Base-by-base conservation (phyloP, 64 coral and sea anemone species). In the Dendrophyllia cribrosa region DNA sequence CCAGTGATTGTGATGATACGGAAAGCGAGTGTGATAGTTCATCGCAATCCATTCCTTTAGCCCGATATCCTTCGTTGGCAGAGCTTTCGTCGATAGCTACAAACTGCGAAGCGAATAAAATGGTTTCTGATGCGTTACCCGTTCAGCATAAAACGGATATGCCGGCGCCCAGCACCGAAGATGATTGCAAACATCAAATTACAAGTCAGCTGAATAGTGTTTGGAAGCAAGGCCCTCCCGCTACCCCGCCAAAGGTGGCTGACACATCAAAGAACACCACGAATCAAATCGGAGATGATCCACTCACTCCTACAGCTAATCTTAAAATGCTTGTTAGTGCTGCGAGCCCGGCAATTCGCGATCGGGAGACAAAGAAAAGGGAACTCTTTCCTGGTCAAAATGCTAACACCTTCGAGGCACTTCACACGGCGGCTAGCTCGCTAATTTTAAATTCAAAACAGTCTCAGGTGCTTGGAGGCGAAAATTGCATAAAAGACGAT, bases 251-350 rank as follows among this genome's bases (percentile, higher is more conserved):
- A 23, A 98, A 98, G 51, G 58, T 59, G 3, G 89, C 53, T 52
- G 56, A 59, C 20, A 68, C 95, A 47, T 25, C 81, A 62, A 97
- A 92, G 15, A 86, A 58, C 81, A 51, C 70, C 20, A 76, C 71
- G 63, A 83, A 95, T 67, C 70, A 83, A 13, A 91, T 51, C 22
- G 43, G 61, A 3, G 96, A 98, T 44, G 96, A 98, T 60, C 96
- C 96, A 24, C 70, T 98, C 46, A 98, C 96, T 88, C 96, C 96
- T 58, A 95, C 93, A 19, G 96, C 96, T 60, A 98, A 98, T 89
- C 89, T 98, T 51, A 98, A 98, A 95, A 98, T 98, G 85, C 76
- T 98, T 16, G 96, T 98, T 24, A 98, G 89, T 89, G 96, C 96
- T 72, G 96, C 96, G 20, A 98, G 96, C 47, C 96, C 96, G 52